These are phyloP conservation scores for Noctua janthe DNA, from an alignment of 2,888 invertebrate species.

Conservation along the genomic window DNA sequence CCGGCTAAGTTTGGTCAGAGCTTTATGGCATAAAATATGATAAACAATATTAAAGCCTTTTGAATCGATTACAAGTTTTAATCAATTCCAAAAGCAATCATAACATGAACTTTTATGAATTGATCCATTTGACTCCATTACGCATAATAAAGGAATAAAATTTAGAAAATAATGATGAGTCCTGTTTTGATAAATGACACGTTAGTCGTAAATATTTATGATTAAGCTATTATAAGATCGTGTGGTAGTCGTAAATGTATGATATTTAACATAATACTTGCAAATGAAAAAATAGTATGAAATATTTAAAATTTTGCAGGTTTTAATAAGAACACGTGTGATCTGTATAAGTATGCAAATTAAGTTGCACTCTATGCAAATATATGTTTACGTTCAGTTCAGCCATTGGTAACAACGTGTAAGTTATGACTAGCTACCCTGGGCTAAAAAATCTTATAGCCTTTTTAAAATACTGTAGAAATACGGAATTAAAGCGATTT, in stretches of 20 bases:
- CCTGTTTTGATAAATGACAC: constrained; percentile 6
- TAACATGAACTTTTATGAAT: constrained; percentile 25
- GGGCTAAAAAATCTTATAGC: neutral
- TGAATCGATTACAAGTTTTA: constrained; percentile 18
- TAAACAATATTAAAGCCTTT: neutral
- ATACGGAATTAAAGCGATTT: neutral
- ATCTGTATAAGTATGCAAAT: neutral
- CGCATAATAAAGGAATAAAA: constrained; percentile 19
- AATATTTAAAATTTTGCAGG: neutral
- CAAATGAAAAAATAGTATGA: constrained; percentile 26
- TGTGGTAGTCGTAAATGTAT: constrained; percentile 45
- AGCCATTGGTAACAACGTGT: neutral
- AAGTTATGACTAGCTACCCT: neutral
- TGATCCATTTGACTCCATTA: constrained; percentile 9
- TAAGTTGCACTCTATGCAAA: too few relatives aligned
- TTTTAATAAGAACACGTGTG: neutral
- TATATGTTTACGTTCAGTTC: neutral
- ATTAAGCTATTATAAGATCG: constrained; percentile 26
- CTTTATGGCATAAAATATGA: neutral
- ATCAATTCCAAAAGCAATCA: constrained; percentile 28
- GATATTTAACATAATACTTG: constrained; percentile 8
- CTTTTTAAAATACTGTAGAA: too few relatives aligned
- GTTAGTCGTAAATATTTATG: constrained; percentile 48
- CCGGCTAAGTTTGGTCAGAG: neutral
- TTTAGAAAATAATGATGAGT: constrained; percentile 15